Evolutionary conservation across 2,888 invertebrate species (phyloP).

Genomic region (Entomobrya proxima): DNA sequence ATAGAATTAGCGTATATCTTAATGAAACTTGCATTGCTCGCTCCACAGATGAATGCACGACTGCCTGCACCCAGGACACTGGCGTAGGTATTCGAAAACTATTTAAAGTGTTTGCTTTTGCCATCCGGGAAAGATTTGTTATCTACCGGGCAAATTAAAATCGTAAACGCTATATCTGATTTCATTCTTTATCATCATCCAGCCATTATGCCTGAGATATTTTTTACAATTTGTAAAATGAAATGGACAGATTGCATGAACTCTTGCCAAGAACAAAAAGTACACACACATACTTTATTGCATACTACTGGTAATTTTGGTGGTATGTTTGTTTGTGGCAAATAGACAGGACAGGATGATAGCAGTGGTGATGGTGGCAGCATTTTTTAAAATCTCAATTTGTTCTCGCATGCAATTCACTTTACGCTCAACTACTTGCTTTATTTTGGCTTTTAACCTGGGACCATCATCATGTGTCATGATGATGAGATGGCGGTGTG

Average conservation of each 20-base stretch:
- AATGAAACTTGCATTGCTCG: too few relatives aligned
- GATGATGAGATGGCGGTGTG: constrained; percentile 1
- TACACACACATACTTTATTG: background rate
- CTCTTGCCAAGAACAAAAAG: constrained; percentile 46
- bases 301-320: background rate
- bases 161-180: background rate
- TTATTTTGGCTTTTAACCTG: constrained; percentile 7
- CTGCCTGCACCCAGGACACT: too few relatives aligned
- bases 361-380: background rate
- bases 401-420: constrained; percentile 31
- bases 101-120: too few relatives aligned
- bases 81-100: too few relatives aligned
- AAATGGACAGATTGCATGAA: constrained; percentile 53
- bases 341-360: too few relatives aligned
- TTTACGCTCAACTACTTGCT: constrained; percentile 35
- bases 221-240: constrained; percentile 43
- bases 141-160: too few relatives aligned
- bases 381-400: constrained; percentile 50
- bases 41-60: too few relatives aligned
- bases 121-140: too few relatives aligned
- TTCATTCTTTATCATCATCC: constrained; percentile 26
- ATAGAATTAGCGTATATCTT: too few relatives aligned
- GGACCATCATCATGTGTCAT: constrained; percentile 19
- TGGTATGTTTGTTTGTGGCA: too few relatives aligned
- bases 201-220: constrained; percentile 35